These are phyloP conservation scores for Proteles cristata DNA, from an alignment of 2,113 vertebrate genomes.

Conservation along the genomic window DNA sequence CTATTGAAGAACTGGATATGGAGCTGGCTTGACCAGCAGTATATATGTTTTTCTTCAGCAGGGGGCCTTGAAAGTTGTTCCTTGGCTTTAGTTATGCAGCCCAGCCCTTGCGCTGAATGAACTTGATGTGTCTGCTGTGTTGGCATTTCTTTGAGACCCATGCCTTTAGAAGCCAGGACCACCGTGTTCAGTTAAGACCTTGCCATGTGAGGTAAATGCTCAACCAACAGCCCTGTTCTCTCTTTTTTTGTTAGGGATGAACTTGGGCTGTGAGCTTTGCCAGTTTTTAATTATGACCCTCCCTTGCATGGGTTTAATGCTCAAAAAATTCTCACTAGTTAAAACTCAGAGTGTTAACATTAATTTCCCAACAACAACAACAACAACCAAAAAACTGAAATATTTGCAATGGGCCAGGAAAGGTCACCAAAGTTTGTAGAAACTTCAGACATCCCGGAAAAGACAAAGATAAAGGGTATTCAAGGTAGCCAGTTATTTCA, in stretches of 20 bases:
- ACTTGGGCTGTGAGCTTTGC: background rate
- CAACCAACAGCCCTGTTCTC: background rate
- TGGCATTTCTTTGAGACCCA: background rate
- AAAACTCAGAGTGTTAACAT: background rate
- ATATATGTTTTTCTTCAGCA: background rate
- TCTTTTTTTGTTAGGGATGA: background rate
- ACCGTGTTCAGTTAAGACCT: background rate
- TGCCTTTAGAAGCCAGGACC: conserved; percentile 38
- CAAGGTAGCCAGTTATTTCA: background rate
- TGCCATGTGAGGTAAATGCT: background rate
- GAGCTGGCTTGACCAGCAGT: background rate
- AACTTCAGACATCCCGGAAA: background rate
- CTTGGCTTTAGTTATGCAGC: background rate
- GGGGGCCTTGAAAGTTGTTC: background rate
- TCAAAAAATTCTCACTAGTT: background rate
- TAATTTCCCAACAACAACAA: background rate
- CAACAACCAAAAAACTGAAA: background rate
- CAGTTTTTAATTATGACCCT: background rate
- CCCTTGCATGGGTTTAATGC: background rate
- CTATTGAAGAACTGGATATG: background rate
- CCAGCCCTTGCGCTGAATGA: background rate
- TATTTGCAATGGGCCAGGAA: background rate
- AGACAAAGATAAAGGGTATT: conserved; percentile 25
- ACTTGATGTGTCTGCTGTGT: background rate
- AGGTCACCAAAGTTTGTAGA: background rate